Evolutionary conservation across 1,140 invertebrate species (phyloP).

Genomic region (Helicoverpa armigera): DNA sequence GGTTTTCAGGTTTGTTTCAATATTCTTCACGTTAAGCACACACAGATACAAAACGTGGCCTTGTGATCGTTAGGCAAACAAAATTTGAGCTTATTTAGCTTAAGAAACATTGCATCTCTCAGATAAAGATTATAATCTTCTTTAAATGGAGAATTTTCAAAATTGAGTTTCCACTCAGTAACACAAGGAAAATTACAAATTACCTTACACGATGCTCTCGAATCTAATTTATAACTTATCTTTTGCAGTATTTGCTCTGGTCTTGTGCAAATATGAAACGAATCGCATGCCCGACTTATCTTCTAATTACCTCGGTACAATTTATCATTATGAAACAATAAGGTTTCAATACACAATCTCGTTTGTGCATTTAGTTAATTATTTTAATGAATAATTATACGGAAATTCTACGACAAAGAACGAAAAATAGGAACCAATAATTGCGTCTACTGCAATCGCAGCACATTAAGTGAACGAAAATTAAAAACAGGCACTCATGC

Average conservation of each 20-base stretch:
- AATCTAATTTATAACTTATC: conserved; percentile 23
- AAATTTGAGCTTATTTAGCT: conserved; percentile 9
- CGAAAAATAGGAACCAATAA: no score
- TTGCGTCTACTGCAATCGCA: no score
- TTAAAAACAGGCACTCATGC: no score
- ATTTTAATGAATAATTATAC: no score
- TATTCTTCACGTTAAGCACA: conserved; percentile 5
- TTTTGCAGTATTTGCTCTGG: conserved; percentile 16
- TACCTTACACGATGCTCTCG: conserved; percentile 1
- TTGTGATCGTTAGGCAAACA: conserved; percentile 14
- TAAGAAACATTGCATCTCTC: not conserved
- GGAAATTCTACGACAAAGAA: no score
- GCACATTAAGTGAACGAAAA: no score
- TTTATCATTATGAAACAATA: conserved; percentile 32
- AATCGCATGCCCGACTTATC: conserved; percentile 14
- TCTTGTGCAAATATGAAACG: conserved; percentile 28
- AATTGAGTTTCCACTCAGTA: no score
- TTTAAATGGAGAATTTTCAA: no score
- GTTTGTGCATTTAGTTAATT: not conserved
- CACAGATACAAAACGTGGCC: conserved; percentile 11
- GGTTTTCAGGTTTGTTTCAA: conserved; percentile 25
- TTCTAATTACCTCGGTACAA: conserved; percentile 7
- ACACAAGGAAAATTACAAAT: conserved; percentile 1
- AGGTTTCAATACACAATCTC: conserved; percentile 29
- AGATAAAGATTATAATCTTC: not conserved